Conservation (phyloP, 1,140 invertebrate genomes). For the Ips nitidus region DNA sequence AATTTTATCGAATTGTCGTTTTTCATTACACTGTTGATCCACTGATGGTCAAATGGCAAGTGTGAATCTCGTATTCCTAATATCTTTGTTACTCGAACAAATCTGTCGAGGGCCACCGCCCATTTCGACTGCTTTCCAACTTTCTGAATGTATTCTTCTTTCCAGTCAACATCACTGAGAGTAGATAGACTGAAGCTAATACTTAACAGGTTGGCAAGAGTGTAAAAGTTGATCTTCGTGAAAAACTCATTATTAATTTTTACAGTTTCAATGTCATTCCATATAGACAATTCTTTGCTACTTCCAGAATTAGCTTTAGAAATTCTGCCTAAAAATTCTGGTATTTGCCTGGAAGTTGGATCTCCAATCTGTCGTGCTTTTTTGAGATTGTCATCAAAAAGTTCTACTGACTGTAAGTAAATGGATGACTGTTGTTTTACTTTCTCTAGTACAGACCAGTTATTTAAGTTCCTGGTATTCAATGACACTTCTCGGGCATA, state of each 20-base stretch:
- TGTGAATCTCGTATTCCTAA: not conserved
- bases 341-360: not conserved
- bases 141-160: slow-evolving; percentile 1
- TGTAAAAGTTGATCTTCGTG: slow-evolving; percentile 15
- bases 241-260: slow-evolving; percentile 23
- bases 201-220: slow-evolving; percentile 19
- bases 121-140: slow-evolving; percentile 3
- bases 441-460: slow-evolving; percentile 45
- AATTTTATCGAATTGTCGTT: slow-evolving; percentile 10
- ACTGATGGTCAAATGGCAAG: slow-evolving; percentile 22
- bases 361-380: not conserved
- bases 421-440: slow-evolving; percentile 48
- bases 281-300: slow-evolving; percentile 18
- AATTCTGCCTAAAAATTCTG: not conserved
- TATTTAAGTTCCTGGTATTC: slow-evolving; percentile 42
- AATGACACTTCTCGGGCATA: slow-evolving; percentile 41
- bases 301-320: not conserved
- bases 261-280: slow-evolving; percentile 21
- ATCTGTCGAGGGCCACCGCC: slow-evolving; percentile 8
- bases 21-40: slow-evolving; percentile 8
- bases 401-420: not conserved
- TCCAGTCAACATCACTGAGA: slow-evolving; percentile 12
- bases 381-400: not conserved
- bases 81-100: slow-evolving; percentile 11
- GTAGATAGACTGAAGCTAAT: slow-evolving; percentile 14